Percentiles rank a stretch among this genome's conserved stretches.
phyloP scores from a whole-genome alignment of 2,888 invertebrate genomes.

The Escarpia spicata region DNA sequence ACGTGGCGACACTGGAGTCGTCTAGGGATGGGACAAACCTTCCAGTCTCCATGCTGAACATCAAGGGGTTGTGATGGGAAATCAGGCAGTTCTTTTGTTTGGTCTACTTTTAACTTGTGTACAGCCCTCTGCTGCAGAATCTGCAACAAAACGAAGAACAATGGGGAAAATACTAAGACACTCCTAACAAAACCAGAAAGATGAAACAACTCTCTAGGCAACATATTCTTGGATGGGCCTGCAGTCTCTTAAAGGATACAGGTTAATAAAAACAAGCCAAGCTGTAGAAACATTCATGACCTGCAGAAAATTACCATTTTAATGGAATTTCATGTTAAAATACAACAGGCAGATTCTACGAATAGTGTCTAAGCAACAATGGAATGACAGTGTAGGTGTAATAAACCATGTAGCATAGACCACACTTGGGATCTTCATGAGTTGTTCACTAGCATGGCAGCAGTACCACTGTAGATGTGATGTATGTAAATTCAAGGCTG shows the following conservation, averaged over 20 bases:
- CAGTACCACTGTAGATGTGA: neutral
- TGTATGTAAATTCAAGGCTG: neutral
- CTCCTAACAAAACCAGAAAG: neutral
- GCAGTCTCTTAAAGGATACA: neutral
- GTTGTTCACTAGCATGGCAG: neutral
- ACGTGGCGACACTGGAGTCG: conserved; percentile 59
- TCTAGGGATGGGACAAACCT: conserved; percentile 65
- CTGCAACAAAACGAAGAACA: conserved; percentile 28
- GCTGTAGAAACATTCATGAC: neutral
- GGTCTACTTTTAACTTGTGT: conserved; percentile 43
- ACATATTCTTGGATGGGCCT: neutral
- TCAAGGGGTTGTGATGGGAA: conserved; percentile 67
- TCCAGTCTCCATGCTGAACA: conserved; percentile 71
- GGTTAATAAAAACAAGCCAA: neutral
- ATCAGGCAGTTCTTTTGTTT: conserved; percentile 57
- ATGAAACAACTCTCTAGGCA: neutral
- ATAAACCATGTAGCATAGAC: too few species aligned
- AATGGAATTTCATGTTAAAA: neutral
- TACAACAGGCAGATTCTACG: neutral
- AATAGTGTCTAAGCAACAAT: neutral
- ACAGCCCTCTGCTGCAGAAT: conserved; percentile 35
- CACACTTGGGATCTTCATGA: neutral
- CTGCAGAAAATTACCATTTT: neutral
- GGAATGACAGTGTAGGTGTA: too few species aligned
- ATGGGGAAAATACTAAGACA: neutral